These are phyloP conservation scores for Phocides pigmalion DNA, from an alignment of 1,140 invertebrate species.

Conservation along the genomic window DNA sequence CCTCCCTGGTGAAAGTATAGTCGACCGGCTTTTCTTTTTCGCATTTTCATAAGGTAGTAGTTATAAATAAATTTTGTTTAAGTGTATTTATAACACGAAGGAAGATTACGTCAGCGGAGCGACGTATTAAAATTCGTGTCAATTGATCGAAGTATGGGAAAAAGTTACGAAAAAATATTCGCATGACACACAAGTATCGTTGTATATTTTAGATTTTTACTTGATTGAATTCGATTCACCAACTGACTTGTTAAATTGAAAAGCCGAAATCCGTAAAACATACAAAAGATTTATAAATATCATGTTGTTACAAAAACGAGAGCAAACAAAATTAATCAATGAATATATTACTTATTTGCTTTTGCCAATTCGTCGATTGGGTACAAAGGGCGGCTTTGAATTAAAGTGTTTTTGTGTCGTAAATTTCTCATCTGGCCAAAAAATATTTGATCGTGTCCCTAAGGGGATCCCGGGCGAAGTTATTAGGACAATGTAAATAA, in stretches of 20 bases:
- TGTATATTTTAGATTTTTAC: no score
- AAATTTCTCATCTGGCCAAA: slow-evolving; percentile 9
- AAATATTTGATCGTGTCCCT: slow-evolving; percentile 36
- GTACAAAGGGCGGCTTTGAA: slow-evolving; percentile 4
- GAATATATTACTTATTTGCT: slow-evolving; percentile 4
- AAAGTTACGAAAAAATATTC: no score
- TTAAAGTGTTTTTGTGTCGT: slow-evolving; percentile 16
- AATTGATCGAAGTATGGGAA: no score
- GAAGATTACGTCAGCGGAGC: no score
- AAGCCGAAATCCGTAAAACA: not conserved
- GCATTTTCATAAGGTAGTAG: no score
- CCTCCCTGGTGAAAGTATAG: no score
- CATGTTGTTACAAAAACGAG: not conserved
- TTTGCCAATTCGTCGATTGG: not conserved
- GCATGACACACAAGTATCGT: no score
- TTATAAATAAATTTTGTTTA: no score
- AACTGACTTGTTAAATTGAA: not conserved
- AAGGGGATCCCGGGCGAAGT: slow-evolving; percentile 35
- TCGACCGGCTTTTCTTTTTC: no score
- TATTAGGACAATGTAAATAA: slow-evolving; percentile 55
- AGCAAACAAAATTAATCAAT: slow-evolving; percentile 1
- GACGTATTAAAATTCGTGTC: no score
- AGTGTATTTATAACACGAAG: no score
- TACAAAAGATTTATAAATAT: not conserved
- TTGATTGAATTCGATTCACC: no score